A percentile compares a stretch with the other conserved stretches of the same genome.
phyloP scores from a whole-genome alignment of 2,797 vertebrate species.

The Salarias fasciatus region DNA sequence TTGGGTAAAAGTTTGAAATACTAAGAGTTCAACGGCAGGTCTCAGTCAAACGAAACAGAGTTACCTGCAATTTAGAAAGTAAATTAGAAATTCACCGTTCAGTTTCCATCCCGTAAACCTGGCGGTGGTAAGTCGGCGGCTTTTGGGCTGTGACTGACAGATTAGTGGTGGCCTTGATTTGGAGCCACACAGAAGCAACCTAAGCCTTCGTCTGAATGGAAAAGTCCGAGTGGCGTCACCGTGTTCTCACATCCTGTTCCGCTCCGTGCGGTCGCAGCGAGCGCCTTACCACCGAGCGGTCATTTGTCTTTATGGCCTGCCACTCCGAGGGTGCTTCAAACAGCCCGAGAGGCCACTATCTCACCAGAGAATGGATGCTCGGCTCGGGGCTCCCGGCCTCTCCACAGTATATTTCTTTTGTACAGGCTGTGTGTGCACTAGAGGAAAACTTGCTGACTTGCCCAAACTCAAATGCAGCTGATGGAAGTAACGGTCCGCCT shows the following conservation, averaged over 20 bases:
- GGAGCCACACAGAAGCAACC: conserved; percentile 50
- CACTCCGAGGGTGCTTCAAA: conserved; percentile 60
- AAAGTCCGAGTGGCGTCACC: conserved; percentile 20
- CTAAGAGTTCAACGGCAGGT: not conserved
- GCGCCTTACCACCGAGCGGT: conserved; percentile 40
- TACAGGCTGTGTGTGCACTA: conserved; percentile 64
- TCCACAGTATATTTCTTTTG: conserved; percentile 72
- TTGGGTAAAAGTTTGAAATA: conserved; percentile 7
- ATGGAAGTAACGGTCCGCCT: conserved; percentile 83
- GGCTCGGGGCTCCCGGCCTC: conserved; percentile 57
- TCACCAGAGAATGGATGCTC: conserved; percentile 58
- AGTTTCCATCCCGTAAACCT: conserved; percentile 37
- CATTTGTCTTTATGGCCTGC: conserved; percentile 65
- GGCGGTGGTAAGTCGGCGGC: conserved; percentile 46
- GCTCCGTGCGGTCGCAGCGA: conserved; percentile 35
- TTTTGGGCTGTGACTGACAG: conserved; percentile 71
- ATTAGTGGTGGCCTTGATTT: conserved; percentile 71
- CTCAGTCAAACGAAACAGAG: too few relatives aligned
- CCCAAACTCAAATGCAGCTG: conserved; percentile 79
- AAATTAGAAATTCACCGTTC: conserved; percentile 45
- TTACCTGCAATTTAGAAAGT: conserved; percentile 40
- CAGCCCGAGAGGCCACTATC: conserved; percentile 63
- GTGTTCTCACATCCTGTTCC: conserved; percentile 22
- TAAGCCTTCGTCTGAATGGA: conserved; percentile 54
- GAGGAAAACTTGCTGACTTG: conserved; percentile 83